Conservation (phyloP, 2,888 invertebrate species). For the Muscina levida region DNA sequence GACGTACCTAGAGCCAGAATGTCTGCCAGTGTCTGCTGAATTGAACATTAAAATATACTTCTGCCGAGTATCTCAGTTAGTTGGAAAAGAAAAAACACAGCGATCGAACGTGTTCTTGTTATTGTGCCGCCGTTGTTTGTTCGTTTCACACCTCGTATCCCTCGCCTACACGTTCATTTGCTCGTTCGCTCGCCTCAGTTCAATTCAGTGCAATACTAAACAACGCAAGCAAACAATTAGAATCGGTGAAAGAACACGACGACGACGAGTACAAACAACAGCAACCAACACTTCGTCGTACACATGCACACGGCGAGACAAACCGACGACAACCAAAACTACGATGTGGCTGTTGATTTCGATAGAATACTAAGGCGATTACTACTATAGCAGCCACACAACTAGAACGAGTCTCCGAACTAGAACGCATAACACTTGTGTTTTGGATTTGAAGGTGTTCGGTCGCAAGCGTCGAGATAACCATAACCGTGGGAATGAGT, state of each 20-base stretch:
- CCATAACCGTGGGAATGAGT: constrained; percentile 46
- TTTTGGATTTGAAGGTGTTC: constrained; percentile 78
- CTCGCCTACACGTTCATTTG: constrained; percentile 23
- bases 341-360: constrained; percentile 49
- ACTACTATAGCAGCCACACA: constrained; percentile 67
- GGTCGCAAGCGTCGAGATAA: constrained; percentile 63
- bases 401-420: constrained; percentile 76
- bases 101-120: constrained; percentile 68
- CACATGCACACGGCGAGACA: constrained; percentile 57
- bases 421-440: constrained; percentile 79
- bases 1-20: constrained; percentile 76
- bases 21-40: constrained; percentile 74
- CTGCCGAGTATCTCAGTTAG: constrained; percentile 63
- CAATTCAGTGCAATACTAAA: not conserved
- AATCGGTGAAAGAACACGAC: constrained; percentile 56
- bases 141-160: constrained; percentile 60
- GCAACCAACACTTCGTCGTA: constrained; percentile 43
- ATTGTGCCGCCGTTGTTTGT: constrained; percentile 61
- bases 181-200: not conserved
- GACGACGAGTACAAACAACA: constrained; percentile 7
- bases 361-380: constrained; percentile 51
- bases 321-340: constrained; percentile 54
- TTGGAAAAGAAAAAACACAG: constrained; percentile 69
- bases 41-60: constrained; percentile 67
- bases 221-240: constrained; percentile 53